Evolutionary conservation across 2,797 vertebrate species (phyloP), one percentile per base, ranked within the genome.

Genomic region (Cygnus olor): DNA sequence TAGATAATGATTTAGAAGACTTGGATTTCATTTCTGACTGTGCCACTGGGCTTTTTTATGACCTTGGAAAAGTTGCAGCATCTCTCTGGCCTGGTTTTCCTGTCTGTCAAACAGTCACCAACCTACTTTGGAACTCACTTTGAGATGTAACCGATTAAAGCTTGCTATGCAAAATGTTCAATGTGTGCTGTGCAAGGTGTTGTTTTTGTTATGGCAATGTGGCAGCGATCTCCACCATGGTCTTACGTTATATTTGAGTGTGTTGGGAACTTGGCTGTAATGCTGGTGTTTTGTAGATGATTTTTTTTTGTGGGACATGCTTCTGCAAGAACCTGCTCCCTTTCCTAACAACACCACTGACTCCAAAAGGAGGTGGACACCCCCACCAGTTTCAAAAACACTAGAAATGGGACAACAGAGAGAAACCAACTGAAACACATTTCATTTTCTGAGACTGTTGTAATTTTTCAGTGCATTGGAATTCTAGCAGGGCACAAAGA

Each of bases 61-160:
- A 90, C 87, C 71, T 96, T 84, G 60, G 57, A 60, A 54, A 80
- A 77, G 49, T 8, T 86, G 51, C 68, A 85, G 77, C 77, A 54
- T 88, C 78, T 84, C 13, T 3, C 49, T 79, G 85, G 53, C 81
- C 94, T 90, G 80, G 60, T 93, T 96, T 96, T 44, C 53, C 71
- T 78, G 80, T 95, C 93, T 94, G 91, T 88, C 71, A 69, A 89
- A 81, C 32, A 76, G 40, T 13, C 77, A 56, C 64, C 1, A 4
- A 71, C 88, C 95, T 93, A 85, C 44, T 94, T 95, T 82, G 65
- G 51, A 85, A 64, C 60, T 93, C n/a, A 45, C 44, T 90, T 82
- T 58, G 88, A 88, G 78, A 61, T 73, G 44, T 88, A 79, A 40
- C 91, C 79, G 79, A 88, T 77, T 88, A 88, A 84, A 94, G 18